Evolutionary conservation across 2,888 invertebrate species (phyloP).

Genomic region (Micropterix aruncella): DNA sequence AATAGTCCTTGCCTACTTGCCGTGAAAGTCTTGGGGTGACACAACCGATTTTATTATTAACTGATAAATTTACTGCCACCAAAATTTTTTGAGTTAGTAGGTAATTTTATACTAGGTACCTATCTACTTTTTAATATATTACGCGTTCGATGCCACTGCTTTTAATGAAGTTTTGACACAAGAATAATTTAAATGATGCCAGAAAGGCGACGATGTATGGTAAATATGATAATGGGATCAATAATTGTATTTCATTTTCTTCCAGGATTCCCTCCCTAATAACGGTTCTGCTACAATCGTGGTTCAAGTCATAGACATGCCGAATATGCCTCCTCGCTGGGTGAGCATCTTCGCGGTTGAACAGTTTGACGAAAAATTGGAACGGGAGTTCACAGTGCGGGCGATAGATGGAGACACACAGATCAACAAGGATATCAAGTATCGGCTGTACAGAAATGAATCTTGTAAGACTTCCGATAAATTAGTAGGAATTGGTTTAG

Average conservation of each 20-base stretch:
- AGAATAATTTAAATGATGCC: too few relatives aligned
- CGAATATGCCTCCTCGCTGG: constrained; percentile 46
- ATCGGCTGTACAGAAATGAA: constrained; percentile 25
- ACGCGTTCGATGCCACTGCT: not conserved
- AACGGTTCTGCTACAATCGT: constrained; percentile 29
- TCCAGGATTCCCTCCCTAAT: constrained; percentile 30
- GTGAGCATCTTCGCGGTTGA: constrained; percentile 37
- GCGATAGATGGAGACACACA: constrained; percentile 50
- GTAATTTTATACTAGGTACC: too few relatives aligned
- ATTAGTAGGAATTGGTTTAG: too few relatives aligned
- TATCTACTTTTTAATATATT: too few relatives aligned
- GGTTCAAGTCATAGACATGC: constrained; percentile 42
- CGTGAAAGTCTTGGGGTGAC: too few relatives aligned
- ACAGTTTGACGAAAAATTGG: constrained; percentile 39
- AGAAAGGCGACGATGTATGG: too few relatives aligned
- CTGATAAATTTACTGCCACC: too few relatives aligned
- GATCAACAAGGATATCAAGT: constrained; percentile 37
- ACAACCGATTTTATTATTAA: too few relatives aligned
- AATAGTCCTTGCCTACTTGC: too few relatives aligned
- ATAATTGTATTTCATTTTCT: too few relatives aligned
- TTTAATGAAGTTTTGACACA: not conserved
- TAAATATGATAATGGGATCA: too few relatives aligned
- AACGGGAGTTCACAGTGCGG: constrained; percentile 25
- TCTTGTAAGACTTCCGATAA: constrained; percentile 25
- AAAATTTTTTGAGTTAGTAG: too few relatives aligned